Conservation (phyloP, 2,888 invertebrate species). For the Coelogynopora nodosa region DNA sequence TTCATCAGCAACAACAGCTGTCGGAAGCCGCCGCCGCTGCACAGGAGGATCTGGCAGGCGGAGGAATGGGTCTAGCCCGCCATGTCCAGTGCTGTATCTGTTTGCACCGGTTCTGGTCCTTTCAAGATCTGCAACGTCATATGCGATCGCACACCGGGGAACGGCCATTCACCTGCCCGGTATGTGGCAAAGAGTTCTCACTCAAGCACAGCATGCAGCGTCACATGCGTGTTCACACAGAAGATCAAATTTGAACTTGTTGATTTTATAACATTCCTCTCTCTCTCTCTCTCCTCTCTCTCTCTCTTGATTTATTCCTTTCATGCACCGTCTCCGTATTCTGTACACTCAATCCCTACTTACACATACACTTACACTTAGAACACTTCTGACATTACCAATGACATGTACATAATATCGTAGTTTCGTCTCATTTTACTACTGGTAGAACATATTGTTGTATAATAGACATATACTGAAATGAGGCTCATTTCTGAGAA, state of each 20-base stretch:
- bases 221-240: slow-evolving; percentile 24
- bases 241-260: not conserved
- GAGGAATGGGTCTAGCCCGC: not conserved
- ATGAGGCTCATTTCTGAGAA: too few relatives aligned
- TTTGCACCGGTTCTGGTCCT: not conserved
- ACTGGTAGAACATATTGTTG: too few relatives aligned
- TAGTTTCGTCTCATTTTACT: too few relatives aligned
- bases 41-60: not conserved
- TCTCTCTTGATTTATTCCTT: not conserved
- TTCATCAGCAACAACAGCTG: not conserved
- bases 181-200: slow-evolving; percentile 8
- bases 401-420: not conserved
- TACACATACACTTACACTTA: too few relatives aligned
- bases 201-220: slow-evolving; percentile 30
- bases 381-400: not conserved
- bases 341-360: not conserved
- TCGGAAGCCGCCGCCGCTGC: not conserved
- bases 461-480: too few relatives aligned
- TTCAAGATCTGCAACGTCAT: slow-evolving; percentile 36
- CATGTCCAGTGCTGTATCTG: slow-evolving; percentile 29
- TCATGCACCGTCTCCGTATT: not conserved
- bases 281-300: not conserved
- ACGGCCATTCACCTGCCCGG: slow-evolving; percentile 26
- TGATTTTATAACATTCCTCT: not conserved
- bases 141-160: slow-evolving; percentile 33